These are phyloP conservation scores for Siphlonurus alternatus DNA, from an alignment of 2,888 invertebrate genomes.

Conservation along the genomic window DNA sequence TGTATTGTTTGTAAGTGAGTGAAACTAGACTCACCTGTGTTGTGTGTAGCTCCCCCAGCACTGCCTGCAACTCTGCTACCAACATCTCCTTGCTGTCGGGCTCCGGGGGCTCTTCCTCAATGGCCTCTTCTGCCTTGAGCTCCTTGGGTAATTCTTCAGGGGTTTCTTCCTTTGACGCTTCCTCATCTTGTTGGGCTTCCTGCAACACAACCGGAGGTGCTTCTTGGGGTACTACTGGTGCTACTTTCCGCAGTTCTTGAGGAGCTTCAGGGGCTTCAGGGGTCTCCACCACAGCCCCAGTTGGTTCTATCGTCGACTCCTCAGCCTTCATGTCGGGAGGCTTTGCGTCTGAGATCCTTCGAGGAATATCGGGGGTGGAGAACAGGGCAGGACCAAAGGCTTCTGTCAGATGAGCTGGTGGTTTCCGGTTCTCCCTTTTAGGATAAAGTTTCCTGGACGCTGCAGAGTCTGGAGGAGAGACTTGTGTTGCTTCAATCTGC, in stretches of 20 bases:
- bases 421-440: constrained; percentile 32
- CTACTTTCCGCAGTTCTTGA: neutral
- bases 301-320: neutral
- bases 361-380: constrained; percentile 54
- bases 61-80: neutral
- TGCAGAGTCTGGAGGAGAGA: neutral
- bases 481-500: too few species aligned
- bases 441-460: constrained; percentile 17
- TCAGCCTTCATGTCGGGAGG: neutral
- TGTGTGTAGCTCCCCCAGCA: neutral
- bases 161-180: constrained; percentile 13
- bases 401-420: constrained; percentile 38
- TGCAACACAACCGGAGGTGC: neutral
- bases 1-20: too few species aligned
- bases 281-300: neutral
- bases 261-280: neutral
- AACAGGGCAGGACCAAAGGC: constrained; percentile 44
- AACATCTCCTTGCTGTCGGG: neutral
- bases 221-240: neutral
- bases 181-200: constrained; percentile 12
- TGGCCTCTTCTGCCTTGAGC: constrained; percentile 13
- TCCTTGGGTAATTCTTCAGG: constrained; percentile 7
- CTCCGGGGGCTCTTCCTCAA: constrained; percentile 10
- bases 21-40: too few species aligned
- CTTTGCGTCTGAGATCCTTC: neutral